Evolutionary conservation across 2,113 vertebrate species (phyloP), one percentile per base, ranked within the genome.

Genomic region (Anguilla japonica): DNA sequence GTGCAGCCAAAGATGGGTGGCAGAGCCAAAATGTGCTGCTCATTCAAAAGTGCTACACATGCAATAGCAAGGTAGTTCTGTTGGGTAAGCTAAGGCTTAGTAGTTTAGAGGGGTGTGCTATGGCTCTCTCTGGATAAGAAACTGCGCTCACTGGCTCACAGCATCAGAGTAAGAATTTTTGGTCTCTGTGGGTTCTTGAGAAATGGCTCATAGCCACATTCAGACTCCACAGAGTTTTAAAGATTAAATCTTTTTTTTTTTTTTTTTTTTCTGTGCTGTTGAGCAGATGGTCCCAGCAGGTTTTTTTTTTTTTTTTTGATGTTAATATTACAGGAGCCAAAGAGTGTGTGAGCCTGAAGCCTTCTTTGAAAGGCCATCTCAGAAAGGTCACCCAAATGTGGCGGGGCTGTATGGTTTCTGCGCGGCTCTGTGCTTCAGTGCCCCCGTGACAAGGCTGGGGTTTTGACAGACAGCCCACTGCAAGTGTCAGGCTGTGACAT

Each of bases 401-500:
- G 67, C 16, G 43, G 50, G 71, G 67, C 84, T 9, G 43, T 40
- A 34, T 29, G 41, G 84, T 41, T 29, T 50, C 41, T 39, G 40
- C 57, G 41, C n/a, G 2, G 18, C 71, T 39, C 71, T 16, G 16
- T 71, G 43, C 41, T 79, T 56, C 46, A 46, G 43, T 46, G 83
- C 43, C 5, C n/a, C 41, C 29, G 0, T 79, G 71, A 85, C 43
- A 22, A 85, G 67, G n/a, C 84, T 22, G 26, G 41, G 75, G 67
- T 50, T 34, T 50, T 85, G 84, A 85, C 84, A 79, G 84, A 39
- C 29, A 43, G 67, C 63, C 84, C 78, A 56, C 79, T 50, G 53
- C 84, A 79, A 43, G 67, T 85, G 84, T 85, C 84, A 79, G 71
- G 71, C 67, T 46, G 11, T 85, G 60, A 67, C 43, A 85, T 14